A percentile compares a stretch with the other conserved stretches of the same genome.
These are phyloP conservation scores for Botrylloides violaceus DNA, from an alignment of 23 tunicate species.

Conservation along the genomic window DNA sequence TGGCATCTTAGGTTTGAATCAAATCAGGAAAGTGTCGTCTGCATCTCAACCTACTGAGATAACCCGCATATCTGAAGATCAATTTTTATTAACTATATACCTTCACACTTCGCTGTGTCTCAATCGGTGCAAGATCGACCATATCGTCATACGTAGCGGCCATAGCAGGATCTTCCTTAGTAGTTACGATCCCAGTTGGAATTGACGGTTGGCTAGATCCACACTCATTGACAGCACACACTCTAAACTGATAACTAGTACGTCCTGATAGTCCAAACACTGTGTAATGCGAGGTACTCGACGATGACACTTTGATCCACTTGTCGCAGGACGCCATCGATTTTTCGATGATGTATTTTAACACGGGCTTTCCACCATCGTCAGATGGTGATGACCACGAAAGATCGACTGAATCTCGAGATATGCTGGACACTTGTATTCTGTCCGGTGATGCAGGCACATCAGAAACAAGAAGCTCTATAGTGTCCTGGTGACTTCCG, in stretches of 20 bases:
- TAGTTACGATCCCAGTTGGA: constrained; percentile 54
- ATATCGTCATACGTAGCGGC: constrained; percentile 86
- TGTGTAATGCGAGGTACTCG: constrained; percentile 71
- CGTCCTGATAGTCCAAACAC: constrained; percentile 72
- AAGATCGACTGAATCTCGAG: constrained; percentile 79
- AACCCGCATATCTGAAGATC: too few relatives aligned
- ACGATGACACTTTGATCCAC: constrained; percentile 77
- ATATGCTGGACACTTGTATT: constrained; percentile 60
- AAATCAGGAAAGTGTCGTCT: too few relatives aligned
- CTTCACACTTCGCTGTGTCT: constrained; percentile 30
- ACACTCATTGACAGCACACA: constrained; percentile 70
- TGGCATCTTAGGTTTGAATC: too few relatives aligned
- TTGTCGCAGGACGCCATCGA: constrained; percentile 48
- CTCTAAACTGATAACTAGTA: constrained; percentile 79
- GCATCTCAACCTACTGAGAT: too few relatives aligned
- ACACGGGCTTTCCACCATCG: constrained; percentile 87
- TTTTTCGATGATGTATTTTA: constrained; percentile 83
- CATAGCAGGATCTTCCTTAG: constrained; percentile 80
- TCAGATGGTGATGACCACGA: constrained; percentile 76
- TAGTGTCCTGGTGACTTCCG: constrained; percentile 82
- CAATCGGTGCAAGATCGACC: constrained; percentile 65
- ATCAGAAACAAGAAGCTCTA: constrained; percentile 76
- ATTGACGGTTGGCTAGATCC: constrained; percentile 63
- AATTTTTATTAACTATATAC: too few relatives aligned
- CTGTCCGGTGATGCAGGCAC: constrained; percentile 58